Evolutionary conservation across 2,888 invertebrate species (phyloP), one percentile per base, ranked within the genome.

Genomic region (Lasius fuliginosus): DNA sequence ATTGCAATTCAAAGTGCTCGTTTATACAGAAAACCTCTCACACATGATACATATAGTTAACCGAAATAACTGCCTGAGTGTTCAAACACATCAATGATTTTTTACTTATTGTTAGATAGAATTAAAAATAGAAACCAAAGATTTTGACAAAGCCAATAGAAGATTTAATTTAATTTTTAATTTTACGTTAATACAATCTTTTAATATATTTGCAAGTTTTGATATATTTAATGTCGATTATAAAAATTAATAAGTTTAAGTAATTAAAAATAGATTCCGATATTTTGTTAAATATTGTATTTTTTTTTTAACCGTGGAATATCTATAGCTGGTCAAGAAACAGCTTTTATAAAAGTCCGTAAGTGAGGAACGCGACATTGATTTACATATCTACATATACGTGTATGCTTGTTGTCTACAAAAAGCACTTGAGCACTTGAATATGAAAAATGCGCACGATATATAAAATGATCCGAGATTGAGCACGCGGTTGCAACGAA

Each of bases 401-500:
- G 30, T 18, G 15, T 46, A 15, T 75, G 12, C 12, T 62, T 65
- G 12, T 62, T 75, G n/a, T 42, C n/a, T 18, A 49, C 53, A 76
- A 76, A 76, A 53, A 36, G 33, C n/a, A n/a, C n/a, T n/a, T n/a
- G n/a, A 67, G 40, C 23, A 27, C 12, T 12, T 27, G 42, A 18
- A 67, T 27, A 76, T 76, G 53, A 53, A 36, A 76, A 53, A 53
- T 53, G 3, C n/a, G 18, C 18, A n/a, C 6, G 12, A 27, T 23
- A 33, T 15, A n/a, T 33, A 3, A 75, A 65, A 23, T 23, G 11
- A 67, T 8, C 18, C 18, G 49, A 68, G 76, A 76, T 76, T 67
- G 27, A 67, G 53, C 76, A 76, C 76, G 76, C 36, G 27, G 40
- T 2, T 27, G 49, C 53, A 67, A 67, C 36, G 49, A 36, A 18